These are phyloP conservation scores for Aldrovandia affinis DNA, from an alignment of 2,797 vertebrate species.

Conservation along the genomic window DNA sequence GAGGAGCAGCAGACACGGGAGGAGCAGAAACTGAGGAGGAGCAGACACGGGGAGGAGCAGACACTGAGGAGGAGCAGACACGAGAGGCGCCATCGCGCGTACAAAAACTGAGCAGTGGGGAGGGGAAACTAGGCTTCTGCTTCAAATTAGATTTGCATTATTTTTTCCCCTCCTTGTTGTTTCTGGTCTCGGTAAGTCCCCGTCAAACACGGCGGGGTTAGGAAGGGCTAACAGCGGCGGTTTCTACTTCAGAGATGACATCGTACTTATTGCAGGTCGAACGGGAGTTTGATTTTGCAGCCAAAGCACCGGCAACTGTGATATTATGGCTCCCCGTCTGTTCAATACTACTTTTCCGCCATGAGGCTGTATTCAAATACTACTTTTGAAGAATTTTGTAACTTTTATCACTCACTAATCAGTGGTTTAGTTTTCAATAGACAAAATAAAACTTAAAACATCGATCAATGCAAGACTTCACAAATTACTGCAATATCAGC, in stretches of 20 bases:
- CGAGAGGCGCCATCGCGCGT: neutral
- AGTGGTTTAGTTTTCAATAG: neutral
- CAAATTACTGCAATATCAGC: neutral
- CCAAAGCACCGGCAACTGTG: neutral
- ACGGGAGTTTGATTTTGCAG: neutral
- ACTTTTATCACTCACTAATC: neutral
- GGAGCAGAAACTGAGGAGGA: too few relatives aligned
- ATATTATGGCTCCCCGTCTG: neutral
- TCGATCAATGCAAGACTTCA: neutral
- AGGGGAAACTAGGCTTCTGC: neutral
- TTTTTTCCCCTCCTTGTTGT: neutral
- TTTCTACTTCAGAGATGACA: neutral
- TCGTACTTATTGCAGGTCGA: neutral
- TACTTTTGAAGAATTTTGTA: neutral
- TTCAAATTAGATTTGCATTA: neutral
- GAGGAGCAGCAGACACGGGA: too few relatives aligned
- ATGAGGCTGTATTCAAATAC: neutral
- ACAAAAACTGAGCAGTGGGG: neutral
- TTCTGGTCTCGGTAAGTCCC: neutral
- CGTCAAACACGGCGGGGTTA: neutral
- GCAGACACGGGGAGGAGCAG: too few relatives aligned
- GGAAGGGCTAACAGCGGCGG: neutral
- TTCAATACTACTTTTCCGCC: neutral
- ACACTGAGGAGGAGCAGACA: neutral
- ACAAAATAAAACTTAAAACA: neutral